Percentiles rank a stretch among this genome's conserved stretches.
These are phyloP conservation scores for Gavialis gangeticus DNA, from an alignment of 2,113 vertebrate genomes.

Conservation along the genomic window DNA sequence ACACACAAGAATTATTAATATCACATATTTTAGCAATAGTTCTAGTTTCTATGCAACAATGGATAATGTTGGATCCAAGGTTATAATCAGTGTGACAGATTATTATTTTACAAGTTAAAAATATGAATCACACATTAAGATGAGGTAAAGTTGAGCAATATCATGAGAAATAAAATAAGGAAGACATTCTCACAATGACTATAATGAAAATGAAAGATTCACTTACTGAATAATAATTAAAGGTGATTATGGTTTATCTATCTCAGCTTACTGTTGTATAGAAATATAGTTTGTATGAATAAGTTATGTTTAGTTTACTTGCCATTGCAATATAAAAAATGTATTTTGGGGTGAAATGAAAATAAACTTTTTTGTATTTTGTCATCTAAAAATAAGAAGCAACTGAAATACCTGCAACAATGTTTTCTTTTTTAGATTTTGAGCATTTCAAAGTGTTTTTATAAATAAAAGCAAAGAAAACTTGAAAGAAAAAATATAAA, in stretches of 20 bases:
- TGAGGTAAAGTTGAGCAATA: background rate
- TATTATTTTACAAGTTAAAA: background rate
- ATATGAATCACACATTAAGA: background rate
- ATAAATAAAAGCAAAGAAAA: too few species aligned
- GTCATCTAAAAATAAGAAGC: too few species aligned
- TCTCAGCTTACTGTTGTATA: background rate
- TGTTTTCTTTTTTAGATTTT: too few species aligned
- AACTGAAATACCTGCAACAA: too few species aligned
- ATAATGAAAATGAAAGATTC: background rate
- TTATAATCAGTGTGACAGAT: background rate
- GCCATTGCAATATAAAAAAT: too few species aligned
- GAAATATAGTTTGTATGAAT: background rate
- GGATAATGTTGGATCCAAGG: background rate
- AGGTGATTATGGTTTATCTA: background rate
- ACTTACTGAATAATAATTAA: too few species aligned
- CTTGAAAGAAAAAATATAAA: too few species aligned
- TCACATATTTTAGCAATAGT: background rate
- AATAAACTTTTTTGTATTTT: background rate
- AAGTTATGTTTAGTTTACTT: too few species aligned
- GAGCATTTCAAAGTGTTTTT: too few species aligned
- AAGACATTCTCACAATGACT: background rate
- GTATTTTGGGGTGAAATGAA: background rate
- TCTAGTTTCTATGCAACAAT: background rate
- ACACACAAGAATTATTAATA: background rate
- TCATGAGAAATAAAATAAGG: background rate